phyloP scores from a whole-genome alignment of 2,797 vertebrate species.

The Apogon talboti region DNA sequence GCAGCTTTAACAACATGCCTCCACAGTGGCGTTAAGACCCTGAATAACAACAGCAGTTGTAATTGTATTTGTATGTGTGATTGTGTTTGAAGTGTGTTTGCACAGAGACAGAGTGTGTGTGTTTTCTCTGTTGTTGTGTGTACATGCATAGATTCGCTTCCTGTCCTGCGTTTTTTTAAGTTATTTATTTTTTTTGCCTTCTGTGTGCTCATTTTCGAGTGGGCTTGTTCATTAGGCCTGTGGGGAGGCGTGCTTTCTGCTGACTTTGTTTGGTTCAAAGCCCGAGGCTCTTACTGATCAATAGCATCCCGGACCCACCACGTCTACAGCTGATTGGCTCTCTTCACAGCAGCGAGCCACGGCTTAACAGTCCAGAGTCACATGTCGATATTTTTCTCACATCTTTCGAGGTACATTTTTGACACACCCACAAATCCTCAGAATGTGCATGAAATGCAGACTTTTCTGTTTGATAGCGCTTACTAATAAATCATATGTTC shows the following conservation, averaged over 20 bases:
- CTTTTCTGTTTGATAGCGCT: too few species aligned
- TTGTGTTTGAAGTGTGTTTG: constrained; percentile 51
- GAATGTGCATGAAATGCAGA: constrained; percentile 25
- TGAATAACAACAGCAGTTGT: constrained; percentile 66
- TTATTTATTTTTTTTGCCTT: constrained; percentile 32
- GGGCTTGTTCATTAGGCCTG: constrained; percentile 70
- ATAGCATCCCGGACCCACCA: constrained; percentile 66
- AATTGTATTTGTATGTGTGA: constrained; percentile 63
- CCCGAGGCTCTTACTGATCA: constrained; percentile 67
- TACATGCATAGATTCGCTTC: constrained; percentile 44
- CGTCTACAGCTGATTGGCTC: constrained; percentile 55
- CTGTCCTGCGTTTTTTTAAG: constrained; percentile 39
- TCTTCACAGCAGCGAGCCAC: constrained; percentile 43
- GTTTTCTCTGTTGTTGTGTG: constrained; percentile 19
- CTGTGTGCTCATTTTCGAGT: constrained; percentile 54
- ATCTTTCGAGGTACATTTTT: constrained; percentile 28
- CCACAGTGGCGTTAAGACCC: constrained; percentile 52
- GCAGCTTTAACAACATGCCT: constrained; percentile 68
- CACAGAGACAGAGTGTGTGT: constrained; percentile 16
- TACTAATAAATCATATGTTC: too few species aligned
- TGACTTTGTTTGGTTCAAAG: constrained; percentile 72
- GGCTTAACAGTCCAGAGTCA: constrained; percentile 49
- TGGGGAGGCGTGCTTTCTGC: constrained; percentile 73
- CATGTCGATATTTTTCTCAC: constrained; percentile 48
- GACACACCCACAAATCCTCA: constrained; percentile 35